phyloP scores from a whole-genome alignment of 2,888 invertebrate genomes.

The Argyresthia albistria region DNA sequence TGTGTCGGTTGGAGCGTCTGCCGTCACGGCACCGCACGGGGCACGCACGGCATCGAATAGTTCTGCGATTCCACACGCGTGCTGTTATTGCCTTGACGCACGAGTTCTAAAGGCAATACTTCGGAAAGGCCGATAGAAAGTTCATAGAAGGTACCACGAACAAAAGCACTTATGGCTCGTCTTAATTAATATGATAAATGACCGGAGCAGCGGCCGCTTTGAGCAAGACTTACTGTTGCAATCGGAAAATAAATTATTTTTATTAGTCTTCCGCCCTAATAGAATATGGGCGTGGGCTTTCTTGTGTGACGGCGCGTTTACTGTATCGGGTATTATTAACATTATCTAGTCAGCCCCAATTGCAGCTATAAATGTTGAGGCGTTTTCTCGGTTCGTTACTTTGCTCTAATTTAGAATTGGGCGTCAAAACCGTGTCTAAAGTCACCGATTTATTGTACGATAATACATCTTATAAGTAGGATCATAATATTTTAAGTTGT shows the following conservation, averaged over 20 bases:
- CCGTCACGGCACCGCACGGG: background rate
- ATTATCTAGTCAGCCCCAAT: background rate
- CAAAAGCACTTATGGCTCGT: conserved; percentile 62
- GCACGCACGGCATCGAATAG: background rate
- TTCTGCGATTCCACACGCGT: background rate
- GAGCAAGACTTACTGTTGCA: conserved; percentile 60
- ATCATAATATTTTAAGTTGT: background rate
- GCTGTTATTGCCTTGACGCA: conserved; percentile 22
- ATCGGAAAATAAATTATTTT: conserved; percentile 71
- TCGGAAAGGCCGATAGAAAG: conserved; percentile 17
- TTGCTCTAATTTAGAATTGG: conserved; percentile 61
- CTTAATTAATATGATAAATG: conserved; percentile 72
- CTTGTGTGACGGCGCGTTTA: conserved; percentile 1
- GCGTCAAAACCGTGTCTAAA: conserved; percentile 35
- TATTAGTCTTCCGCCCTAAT: conserved; percentile 62
- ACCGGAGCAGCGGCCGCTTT: conserved; percentile 52
- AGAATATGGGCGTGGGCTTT: conserved; percentile 34
- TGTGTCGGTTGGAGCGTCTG: too few relatives aligned
- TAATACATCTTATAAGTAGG: conserved; percentile 36
- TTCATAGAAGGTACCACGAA: conserved; percentile 54
- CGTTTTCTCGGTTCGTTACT: conserved; percentile 47
- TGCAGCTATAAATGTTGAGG: conserved; percentile 16
- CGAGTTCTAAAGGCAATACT: conserved; percentile 32
- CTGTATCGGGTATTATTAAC: background rate
- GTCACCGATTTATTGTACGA: conserved; percentile 59